phyloP scores from a whole-genome alignment of 2,797 vertebrate genomes.

The Spinus olivaceus region DNA sequence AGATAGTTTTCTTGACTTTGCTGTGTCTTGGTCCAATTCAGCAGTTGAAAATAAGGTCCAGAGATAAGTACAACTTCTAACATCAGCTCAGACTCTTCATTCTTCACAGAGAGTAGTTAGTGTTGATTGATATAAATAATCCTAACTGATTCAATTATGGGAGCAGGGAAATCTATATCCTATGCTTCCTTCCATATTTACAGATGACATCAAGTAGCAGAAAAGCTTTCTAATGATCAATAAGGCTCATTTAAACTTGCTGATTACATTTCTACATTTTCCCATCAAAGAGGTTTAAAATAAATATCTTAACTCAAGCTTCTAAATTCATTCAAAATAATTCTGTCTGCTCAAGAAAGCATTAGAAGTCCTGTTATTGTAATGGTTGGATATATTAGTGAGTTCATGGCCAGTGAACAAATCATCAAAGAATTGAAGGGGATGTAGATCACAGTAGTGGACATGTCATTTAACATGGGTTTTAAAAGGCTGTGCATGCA shows the following conservation, averaged over 20 bases:
- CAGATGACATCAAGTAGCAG: not conserved
- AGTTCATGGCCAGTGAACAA: not conserved
- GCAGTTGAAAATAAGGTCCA: not conserved
- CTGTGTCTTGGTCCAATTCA: not conserved
- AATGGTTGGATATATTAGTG: not conserved
- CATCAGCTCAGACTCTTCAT: not conserved
- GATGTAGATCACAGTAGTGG: not conserved
- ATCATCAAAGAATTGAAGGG: not conserved
- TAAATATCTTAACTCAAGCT: not conserved
- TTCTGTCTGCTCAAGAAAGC: not conserved
- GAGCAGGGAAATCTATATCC: not conserved
- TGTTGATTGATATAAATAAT: conserved; percentile 17
- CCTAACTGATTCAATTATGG: not conserved
- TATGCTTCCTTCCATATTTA: conserved; percentile 25
- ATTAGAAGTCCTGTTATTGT: not conserved
- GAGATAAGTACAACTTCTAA: not conserved
- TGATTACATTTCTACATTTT: not conserved
- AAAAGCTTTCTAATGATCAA: conserved; percentile 24
- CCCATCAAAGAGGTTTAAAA: not conserved
- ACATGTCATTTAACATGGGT: not conserved
- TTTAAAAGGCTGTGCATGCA: not conserved
- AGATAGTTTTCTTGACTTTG: not conserved
- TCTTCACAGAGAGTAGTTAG: not conserved
- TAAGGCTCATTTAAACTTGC: conserved; percentile 31
- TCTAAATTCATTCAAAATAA: not conserved